These are phyloP conservation scores for Noctuana brunneofusca DNA, from an alignment of 2,888 invertebrate genomes.

Conservation along the genomic window DNA sequence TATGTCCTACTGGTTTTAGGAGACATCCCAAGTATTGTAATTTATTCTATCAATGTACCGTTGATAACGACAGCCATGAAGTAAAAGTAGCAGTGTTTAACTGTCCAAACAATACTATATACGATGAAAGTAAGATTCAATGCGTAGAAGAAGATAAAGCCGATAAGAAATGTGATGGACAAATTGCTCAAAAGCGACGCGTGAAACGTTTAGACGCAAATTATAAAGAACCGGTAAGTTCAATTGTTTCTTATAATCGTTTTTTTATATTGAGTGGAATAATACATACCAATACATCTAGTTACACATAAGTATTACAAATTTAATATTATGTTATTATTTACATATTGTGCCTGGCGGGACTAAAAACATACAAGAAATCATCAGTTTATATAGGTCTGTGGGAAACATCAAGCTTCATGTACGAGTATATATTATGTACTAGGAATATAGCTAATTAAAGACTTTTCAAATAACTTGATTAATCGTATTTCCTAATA, in stretches of 20 bases:
- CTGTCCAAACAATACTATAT: conserved; percentile 90
- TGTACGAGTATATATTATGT: too few relatives aligned
- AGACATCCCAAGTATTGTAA: conserved; percentile 93
- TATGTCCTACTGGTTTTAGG: conserved; percentile 92
- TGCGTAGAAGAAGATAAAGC: conserved; percentile 86
- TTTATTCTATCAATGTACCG: conserved; percentile 92
- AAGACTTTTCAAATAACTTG: too few relatives aligned
- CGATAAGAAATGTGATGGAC: conserved; percentile 80
- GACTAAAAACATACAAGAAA: too few relatives aligned
- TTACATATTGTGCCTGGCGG: too few relatives aligned
- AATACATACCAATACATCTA: background rate
- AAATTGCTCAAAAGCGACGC: conserved; percentile 79
- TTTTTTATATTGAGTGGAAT: background rate
- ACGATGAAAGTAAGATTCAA: conserved; percentile 87
- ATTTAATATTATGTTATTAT: too few relatives aligned
- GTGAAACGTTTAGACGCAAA: conserved; percentile 79
- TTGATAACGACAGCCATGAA: conserved; percentile 85
- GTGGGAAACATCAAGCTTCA: too few relatives aligned
- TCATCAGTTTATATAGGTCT: too few relatives aligned
- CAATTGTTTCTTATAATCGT: background rate
- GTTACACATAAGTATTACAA: too few relatives aligned
- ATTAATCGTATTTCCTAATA: too few relatives aligned
- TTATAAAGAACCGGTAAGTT: conserved; percentile 83
- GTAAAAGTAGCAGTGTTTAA: conserved; percentile 88
- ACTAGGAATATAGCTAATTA: too few relatives aligned